Conservation (phyloP, 2,797 vertebrate genomes). For the Hozukius guyotensis region DNA sequence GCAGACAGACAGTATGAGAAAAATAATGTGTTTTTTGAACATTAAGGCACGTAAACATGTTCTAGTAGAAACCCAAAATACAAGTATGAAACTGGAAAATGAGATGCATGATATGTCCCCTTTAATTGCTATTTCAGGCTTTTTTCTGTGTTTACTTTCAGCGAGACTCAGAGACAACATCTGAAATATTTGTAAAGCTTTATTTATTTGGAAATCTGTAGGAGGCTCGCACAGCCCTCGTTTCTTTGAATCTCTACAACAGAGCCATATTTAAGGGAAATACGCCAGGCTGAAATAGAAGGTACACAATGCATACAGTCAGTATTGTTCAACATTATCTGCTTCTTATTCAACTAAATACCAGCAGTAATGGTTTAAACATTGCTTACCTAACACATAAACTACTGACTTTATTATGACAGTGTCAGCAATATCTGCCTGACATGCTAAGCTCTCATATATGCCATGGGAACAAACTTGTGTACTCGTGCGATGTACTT, state of each 20-base stretch:
- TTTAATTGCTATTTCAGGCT: too few species aligned
- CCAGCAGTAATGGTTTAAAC: background rate
- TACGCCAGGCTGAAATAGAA: background rate
- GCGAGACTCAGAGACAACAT: too few species aligned
- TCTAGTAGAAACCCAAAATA: too few species aligned
- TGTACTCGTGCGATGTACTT: background rate
- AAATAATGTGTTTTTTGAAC: too few species aligned
- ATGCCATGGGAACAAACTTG: background rate
- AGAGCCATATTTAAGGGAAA: background rate
- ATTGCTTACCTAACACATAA: background rate
- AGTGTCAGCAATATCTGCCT: conserved; percentile 13
- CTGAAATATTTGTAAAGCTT: too few species aligned
- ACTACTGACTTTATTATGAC: conserved; percentile 35
- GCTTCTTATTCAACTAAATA: conserved; percentile 27
- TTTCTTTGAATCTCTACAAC: background rate
- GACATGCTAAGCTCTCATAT: background rate
- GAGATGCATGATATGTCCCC: too few species aligned
- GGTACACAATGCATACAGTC: background rate
- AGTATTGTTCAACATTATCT: conserved; percentile 7
- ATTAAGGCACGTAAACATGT: too few species aligned
- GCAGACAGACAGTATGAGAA: too few species aligned
- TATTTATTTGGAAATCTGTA: background rate
- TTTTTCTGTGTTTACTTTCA: too few species aligned
- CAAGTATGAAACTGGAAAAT: too few species aligned
- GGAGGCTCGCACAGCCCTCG: background rate